Evolutionary conservation across 1,140 invertebrate genomes (phyloP), one percentile per base, ranked within the genome.

Genomic region (Eurytemora carolleeae): DNA sequence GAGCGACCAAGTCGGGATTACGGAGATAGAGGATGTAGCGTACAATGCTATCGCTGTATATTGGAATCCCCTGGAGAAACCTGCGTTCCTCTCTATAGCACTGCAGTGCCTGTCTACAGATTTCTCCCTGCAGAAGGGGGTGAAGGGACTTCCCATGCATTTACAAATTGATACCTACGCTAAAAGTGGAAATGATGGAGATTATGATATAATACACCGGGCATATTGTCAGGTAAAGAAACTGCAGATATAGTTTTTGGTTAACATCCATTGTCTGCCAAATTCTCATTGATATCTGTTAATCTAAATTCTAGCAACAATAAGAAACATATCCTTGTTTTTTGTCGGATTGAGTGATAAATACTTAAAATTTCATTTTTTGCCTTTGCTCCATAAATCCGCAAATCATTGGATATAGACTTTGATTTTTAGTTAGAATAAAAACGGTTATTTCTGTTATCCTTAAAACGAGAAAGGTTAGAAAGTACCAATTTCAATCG

Each of bases 91-190:
- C 1, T 20, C 22, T 20, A 22, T 61, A 21, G 59, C 59, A 2
- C 19, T 61, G 16, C 59, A 31, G 44, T 61, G 59, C n/a, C 44
- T 61, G n/a, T 61, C 59, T 16, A 61, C 59, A 22, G 59, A 61
- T 19, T 61, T 61, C 44, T 44, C 24, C 18, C 18, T 54, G 3
- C 59, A 61, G 44, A 61, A 61, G 20, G 59, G 59, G 18, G 26
- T 61, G 2, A 61, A 61, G 54, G 59, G 59, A 1, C 25, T 61
- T 54, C 59, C 59, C 26, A 20, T 61, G 20, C 59, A 61, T 19
- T 21, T 61, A 3, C 59, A 61, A 24, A 52, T 61, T 2, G 7
- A 31, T 17, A 20, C 12, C 24, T 18, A 17, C 24, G 15, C n/a
- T 44, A 44, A 44, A 44, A 44, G n/a, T 44, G n/a, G 7, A 44